Evolutionary conservation across 2,888 invertebrate species (phyloP).

Genomic region (Acanthosoma haemorrhoidale): DNA sequence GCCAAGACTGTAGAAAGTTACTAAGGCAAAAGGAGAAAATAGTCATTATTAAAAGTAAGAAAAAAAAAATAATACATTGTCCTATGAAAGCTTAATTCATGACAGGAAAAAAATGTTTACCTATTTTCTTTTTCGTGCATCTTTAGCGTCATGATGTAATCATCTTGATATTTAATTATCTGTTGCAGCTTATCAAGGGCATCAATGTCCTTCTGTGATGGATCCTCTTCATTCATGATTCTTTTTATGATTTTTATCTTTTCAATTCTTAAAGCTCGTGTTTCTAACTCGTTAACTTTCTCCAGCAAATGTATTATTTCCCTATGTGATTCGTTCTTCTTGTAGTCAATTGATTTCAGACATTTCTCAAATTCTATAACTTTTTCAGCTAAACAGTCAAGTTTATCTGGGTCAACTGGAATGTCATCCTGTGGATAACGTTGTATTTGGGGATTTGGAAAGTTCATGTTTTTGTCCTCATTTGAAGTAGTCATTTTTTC

Average conservation of each 20-base stretch:
- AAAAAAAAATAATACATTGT: no score
- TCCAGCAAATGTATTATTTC: not conserved
- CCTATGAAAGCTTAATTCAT: no score
- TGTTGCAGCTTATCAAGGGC: not conserved
- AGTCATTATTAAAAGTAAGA: no score
- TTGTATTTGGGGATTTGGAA: no score
- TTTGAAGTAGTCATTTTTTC: conserved; percentile 1
- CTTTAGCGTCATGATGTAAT: not conserved
- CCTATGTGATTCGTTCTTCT: not conserved
- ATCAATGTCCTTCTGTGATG: not conserved
- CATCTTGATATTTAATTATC: not conserved
- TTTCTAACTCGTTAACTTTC: not conserved
- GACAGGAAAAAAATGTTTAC: no score
- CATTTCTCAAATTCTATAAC: not conserved
- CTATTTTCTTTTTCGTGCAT: not conserved
- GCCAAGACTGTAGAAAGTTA: no score
- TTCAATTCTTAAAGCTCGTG: not conserved
- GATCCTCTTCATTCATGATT: not conserved
- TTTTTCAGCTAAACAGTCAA: not conserved
- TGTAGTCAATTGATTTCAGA: not conserved
- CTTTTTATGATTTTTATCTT: not conserved
- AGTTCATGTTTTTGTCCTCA: no score
- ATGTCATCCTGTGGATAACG: no score
- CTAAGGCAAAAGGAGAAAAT: no score
- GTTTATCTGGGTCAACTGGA: not conserved